Evolutionary conservation across 2,113 vertebrate genomes (phyloP).

Genomic region (Gracilinanus agilis): DNA sequence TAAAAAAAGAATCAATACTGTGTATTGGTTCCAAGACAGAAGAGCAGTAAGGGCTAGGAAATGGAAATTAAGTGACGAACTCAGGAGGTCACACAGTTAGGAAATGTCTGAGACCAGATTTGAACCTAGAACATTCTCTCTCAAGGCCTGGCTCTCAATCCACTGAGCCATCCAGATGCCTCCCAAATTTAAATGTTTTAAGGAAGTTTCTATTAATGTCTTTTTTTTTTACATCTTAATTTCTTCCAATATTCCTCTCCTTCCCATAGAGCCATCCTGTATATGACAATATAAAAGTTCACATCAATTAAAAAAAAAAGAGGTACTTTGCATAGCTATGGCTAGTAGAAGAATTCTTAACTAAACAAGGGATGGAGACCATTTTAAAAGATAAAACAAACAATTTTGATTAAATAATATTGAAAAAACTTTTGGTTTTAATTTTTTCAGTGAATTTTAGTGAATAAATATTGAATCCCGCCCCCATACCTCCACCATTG

Average conservation of each 20-base stretch:
- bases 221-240: not conserved
- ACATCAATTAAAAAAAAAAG: not conserved
- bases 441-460: not conserved
- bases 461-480: not conserved
- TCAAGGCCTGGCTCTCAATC: too few species aligned
- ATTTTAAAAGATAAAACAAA: not conserved
- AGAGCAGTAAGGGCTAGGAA: too few species aligned
- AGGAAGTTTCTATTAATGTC: not conserved
- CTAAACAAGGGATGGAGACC: not conserved
- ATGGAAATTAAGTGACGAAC: too few species aligned
- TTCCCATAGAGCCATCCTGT: not conserved
- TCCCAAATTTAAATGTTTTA: not conserved
- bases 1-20: too few species aligned
- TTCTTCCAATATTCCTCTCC: not conserved
- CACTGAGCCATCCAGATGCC: too few species aligned
- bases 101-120: too few species aligned
- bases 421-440: not conserved
- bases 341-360: not conserved
- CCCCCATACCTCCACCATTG: not conserved
- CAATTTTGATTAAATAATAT: not conserved
- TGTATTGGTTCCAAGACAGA: too few species aligned
- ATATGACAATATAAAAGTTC: not conserved
- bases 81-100: too few species aligned
- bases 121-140: too few species aligned
- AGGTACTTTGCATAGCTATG: not conserved